Conservation (phyloP, 1,140 invertebrate genomes). For the Caenorhabditis briggsae region DNA sequence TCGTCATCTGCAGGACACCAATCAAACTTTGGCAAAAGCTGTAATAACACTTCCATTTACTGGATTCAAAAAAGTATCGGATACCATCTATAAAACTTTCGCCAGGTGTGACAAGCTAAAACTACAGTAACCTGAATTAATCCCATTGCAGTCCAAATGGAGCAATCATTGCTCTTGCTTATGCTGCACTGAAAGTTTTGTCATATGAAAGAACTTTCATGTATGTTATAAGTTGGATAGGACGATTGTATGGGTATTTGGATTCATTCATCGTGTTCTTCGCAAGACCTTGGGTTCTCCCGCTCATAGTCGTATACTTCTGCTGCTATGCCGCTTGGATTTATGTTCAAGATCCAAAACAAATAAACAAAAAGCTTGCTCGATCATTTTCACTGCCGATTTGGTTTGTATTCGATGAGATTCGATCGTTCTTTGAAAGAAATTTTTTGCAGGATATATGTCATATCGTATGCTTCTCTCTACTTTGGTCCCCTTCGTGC, state of each 20-base stretch:
- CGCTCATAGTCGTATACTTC: slow-evolving; percentile 71
- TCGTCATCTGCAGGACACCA: slow-evolving; percentile 78
- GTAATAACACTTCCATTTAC: slow-evolving; percentile 85
- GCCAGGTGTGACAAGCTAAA: slow-evolving; percentile 65
- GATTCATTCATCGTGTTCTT: slow-evolving; percentile 72
- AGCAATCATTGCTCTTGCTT: slow-evolving; percentile 66
- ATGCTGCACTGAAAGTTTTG: slow-evolving; percentile 72
- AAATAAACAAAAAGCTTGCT: slow-evolving; percentile 75
- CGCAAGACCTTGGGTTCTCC: slow-evolving; percentile 71
- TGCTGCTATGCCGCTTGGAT: slow-evolving; percentile 74
- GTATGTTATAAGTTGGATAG: slow-evolving; percentile 67
- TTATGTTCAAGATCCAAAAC: slow-evolving; percentile 71
- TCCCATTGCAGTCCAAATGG: slow-evolving; percentile 70
- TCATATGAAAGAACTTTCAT: slow-evolving; percentile 73
- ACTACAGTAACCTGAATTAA: neutral
- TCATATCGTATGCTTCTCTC: slow-evolving; percentile 78
- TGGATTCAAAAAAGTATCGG: slow-evolving; percentile 83
- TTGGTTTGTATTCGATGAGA: slow-evolving; percentile 48
- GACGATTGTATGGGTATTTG: slow-evolving; percentile 67
- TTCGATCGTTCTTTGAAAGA: neutral
- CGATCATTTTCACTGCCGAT: slow-evolving; percentile 74
- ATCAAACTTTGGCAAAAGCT: slow-evolving; percentile 82
- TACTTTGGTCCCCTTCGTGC: slow-evolving; percentile 79
- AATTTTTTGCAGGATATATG: slow-evolving; percentile 70
- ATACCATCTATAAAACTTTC: slow-evolving; percentile 82